These are phyloP conservation scores for Sminthopsis crassicaudata DNA, from an alignment of 2,113 vertebrate genomes.

Conservation along the genomic window DNA sequence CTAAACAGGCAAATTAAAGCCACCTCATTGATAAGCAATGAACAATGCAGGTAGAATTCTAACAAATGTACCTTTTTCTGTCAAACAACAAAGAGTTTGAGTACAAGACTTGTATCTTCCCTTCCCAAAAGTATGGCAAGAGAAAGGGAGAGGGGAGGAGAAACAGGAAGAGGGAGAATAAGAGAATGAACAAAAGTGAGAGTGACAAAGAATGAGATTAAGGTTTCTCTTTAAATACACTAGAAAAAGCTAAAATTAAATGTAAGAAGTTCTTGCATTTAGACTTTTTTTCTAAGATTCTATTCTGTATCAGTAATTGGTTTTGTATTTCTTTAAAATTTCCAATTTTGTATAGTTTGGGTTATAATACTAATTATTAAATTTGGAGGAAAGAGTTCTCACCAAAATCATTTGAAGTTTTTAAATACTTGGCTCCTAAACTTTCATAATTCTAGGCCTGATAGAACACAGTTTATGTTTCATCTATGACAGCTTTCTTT, in stretches of 20 bases:
- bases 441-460: not conserved
- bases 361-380: not conserved
- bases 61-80: not conserved
- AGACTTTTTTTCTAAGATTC: not conserved
- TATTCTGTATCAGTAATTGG: not conserved
- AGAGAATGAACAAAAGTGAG: not conserved
- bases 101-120: not conserved
- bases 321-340: slow-evolving; percentile 12
- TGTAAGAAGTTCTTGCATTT: not conserved
- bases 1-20: not conserved
- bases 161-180: no score
- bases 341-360: not conserved
- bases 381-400: not conserved
- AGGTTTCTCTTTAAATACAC: not conserved
- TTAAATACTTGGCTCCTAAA: not conserved
- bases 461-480: not conserved
- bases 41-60: not conserved
- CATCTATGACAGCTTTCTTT: not conserved
- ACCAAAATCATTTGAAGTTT: not conserved
- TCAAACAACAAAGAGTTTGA: not conserved
- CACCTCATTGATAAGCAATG: not conserved
- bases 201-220: no score
- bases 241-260: not conserved
- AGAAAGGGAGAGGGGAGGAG: no score
- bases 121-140: not conserved